Conservation (phyloP, 37 sponge, comb jelly and placozoan species). For the Cladorhizidae sp. region DNA sequence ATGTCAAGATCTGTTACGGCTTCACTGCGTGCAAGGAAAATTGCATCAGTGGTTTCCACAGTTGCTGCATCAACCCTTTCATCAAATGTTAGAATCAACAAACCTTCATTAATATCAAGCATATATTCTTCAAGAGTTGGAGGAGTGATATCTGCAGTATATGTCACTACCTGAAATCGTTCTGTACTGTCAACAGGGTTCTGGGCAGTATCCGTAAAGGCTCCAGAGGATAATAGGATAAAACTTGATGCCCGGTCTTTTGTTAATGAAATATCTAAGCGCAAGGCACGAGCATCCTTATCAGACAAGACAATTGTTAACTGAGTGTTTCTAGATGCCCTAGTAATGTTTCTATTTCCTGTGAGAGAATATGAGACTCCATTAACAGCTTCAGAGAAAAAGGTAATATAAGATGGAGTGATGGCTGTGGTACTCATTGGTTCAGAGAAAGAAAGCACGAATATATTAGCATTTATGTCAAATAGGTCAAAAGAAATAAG, state of each 20-base stretch:
- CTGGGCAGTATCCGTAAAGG: constrained; percentile 68
- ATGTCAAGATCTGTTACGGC: constrained; percentile 26
- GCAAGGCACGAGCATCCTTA: constrained; percentile 29
- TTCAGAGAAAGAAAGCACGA: constrained; percentile 83
- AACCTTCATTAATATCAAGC: constrained; percentile 78
- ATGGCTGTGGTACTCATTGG: constrained; percentile 56
- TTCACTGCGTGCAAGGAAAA: constrained; percentile 22
- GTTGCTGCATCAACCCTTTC: constrained; percentile 67
- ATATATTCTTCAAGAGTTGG: constrained; percentile 54
- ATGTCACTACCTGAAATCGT: constrained; percentile 24
- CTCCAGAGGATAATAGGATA: constrained; percentile 48
- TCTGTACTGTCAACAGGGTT: constrained; percentile 56
- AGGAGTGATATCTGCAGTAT: constrained; percentile 58
- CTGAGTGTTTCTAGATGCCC: constrained; percentile 16
- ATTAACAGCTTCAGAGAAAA: constrained; percentile 42
- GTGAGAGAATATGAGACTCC: constrained; percentile 56
- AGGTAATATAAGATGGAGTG: constrained; percentile 42
- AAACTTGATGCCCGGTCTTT: constrained; percentile 29
- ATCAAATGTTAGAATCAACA: constrained; percentile 72
- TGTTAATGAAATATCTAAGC: constrained; percentile 18
- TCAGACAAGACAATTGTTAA: constrained; percentile 32
- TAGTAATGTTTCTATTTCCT: constrained; percentile 50
- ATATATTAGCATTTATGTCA: constrained; percentile 48
- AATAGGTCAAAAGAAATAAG: constrained; percentile 48
- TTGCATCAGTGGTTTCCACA: constrained; percentile 43